A percentile compares a stretch with the other conserved stretches of the same genome.
These are phyloP conservation scores for Benthosema pterotum DNA, from an alignment of 2,797 vertebrate species.

Conservation along the genomic window DNA sequence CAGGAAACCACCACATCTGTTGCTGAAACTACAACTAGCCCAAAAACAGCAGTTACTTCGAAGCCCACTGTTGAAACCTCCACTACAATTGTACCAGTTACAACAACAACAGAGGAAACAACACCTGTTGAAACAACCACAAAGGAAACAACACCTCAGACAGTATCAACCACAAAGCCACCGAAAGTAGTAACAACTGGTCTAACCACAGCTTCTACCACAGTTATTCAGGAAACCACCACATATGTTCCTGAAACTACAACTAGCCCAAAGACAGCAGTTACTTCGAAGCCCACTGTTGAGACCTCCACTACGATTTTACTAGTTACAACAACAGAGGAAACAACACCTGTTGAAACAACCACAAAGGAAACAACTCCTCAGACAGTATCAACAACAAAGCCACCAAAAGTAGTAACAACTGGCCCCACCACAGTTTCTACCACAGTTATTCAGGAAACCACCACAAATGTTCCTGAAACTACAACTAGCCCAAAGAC, in stretches of 20 bases:
- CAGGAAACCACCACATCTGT: neutral
- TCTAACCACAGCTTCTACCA: conserved; percentile 3
- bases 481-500: conserved; percentile 1
- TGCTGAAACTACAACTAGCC: too few relatives aligned
- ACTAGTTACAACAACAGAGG: neutral
- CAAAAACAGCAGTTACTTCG: too few relatives aligned
- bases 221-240: neutral
- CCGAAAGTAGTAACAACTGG: neutral
- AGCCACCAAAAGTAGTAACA: conserved; percentile 5
- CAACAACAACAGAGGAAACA: too few relatives aligned
- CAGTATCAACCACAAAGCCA: neutral
- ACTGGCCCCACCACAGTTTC: conserved; percentile 7
- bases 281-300: neutral
- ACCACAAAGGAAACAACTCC: conserved; percentile 4
- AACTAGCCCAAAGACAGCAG: conserved; percentile 3
- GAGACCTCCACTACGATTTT: too few relatives aligned
- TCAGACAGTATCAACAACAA: conserved; percentile 13
- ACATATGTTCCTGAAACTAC: neutral
- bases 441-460: conserved; percentile 1
- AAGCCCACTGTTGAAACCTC: too few relatives aligned
- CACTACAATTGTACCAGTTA: too few relatives aligned
- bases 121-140: neutral
- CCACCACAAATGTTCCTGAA: neutral
- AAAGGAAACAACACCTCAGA: too few relatives aligned
- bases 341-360: neutral